These are phyloP conservation scores for Deroptyus accipitrinus DNA, from an alignment of 2,113 vertebrate genomes.

Conservation along the genomic window DNA sequence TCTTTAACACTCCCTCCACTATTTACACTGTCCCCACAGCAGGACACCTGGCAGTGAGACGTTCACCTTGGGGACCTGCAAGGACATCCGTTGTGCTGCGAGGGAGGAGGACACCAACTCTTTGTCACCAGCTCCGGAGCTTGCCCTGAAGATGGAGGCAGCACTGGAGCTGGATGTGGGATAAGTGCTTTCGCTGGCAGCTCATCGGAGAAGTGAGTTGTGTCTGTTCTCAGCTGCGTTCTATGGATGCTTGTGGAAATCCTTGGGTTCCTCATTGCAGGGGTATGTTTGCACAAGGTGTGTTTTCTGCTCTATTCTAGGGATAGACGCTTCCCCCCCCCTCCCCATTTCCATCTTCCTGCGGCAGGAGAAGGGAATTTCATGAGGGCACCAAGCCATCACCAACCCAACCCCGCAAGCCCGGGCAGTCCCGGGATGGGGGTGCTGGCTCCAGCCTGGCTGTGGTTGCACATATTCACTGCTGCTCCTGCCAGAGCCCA, in stretches of 20 bases:
- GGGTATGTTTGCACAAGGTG: background rate
- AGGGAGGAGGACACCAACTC: background rate
- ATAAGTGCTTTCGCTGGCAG: accelerated
- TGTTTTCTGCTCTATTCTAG: background rate
- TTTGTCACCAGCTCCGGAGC: background rate
- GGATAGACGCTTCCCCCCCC: background rate
- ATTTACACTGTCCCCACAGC: conserved; percentile 30
- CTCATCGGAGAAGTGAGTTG: background rate
- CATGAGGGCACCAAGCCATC: background rate
- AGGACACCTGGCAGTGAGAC: background rate
- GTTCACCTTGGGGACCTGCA: background rate
- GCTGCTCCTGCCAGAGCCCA: conserved; percentile 5
- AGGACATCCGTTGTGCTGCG: accelerated
- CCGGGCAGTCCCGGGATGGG: background rate
- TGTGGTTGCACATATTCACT: background rate
- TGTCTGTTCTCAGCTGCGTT: background rate
- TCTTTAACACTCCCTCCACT: background rate
- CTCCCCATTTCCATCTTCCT: background rate
- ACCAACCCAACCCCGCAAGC: background rate
- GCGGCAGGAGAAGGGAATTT: background rate
- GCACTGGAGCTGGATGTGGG: accelerated
- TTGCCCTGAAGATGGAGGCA: accelerated
- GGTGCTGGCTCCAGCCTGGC: conserved; percentile 32
- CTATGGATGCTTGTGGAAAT: accelerated
- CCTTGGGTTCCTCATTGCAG: background rate